Base-by-base conservation (phyloP, 2,888 invertebrate species). In the Orthonevra nobilis region DNA sequence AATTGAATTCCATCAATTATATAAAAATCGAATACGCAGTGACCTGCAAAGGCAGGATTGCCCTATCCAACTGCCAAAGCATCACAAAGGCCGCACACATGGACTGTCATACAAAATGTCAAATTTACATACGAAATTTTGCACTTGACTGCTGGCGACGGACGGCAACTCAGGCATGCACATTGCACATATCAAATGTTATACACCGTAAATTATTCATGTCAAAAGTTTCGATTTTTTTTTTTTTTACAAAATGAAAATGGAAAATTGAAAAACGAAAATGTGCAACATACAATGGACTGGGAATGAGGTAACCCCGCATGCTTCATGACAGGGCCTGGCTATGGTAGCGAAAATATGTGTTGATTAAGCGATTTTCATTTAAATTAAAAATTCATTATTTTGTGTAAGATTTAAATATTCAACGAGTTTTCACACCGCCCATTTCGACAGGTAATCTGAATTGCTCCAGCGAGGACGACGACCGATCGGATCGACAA, bases 351-450 rank as follows among this genome's bases (percentile, higher is more conserved):
- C 23, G 5, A 7, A 15, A 52, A 42, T 70, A 56, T 72, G 79
- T 79, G 73, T 68, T 73, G 79, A 79, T 79, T 79, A 79, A 79
- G 79, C 79, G 79, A 79, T 79, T 79, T 79, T 79, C 79, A 79
- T 79, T 79, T 79, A 79, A 79, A 79, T 79, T 73, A 79, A 79
- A 79, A 79, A 79, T 79, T 79, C 66, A 79, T 79, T 66, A 79
- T 79, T 73, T 79, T 60, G 72, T 79, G 77, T 79, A 79, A 79
- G 72, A 68, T 73, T 79, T 79, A 73, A 79, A 79, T 79, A 79
- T 79, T 79, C 79, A 79, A 79, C 66, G 79, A 52, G 48, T 66
- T 72, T 79, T 79, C 79, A 66, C 79, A 30, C 73, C 54, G 28
- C 42, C 48, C 42, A 2, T 5, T 50, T 19, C 23, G 46, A 34